A percentile compares a stretch with the other conserved stretches of the same genome.
Conservation (phyloP, 2,797 vertebrate genomes). For the Poecilia picta region DNA sequence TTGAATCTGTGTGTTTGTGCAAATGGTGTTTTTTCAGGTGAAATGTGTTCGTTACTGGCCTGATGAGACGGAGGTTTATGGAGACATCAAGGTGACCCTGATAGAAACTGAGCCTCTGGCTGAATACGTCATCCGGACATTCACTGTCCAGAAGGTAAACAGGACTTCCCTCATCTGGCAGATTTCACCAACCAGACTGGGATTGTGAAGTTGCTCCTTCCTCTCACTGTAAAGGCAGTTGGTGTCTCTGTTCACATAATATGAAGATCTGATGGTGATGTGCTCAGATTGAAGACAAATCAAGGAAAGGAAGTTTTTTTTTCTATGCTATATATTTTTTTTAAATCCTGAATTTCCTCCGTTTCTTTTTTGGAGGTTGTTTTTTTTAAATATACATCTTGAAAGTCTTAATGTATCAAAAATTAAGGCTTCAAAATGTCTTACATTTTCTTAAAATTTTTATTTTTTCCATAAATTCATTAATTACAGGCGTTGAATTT, state of each 20-base stretch:
- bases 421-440: too few relatives aligned
- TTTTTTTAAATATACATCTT: neutral
- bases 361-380: neutral
- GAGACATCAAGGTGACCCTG: conserved; percentile 96
- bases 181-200: neutral
- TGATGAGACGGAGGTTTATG: conserved; percentile 94
- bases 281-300: neutral
- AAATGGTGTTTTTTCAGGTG: conserved; percentile 78
- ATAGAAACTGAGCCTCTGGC: conserved; percentile 96
- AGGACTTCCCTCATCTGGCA: neutral
- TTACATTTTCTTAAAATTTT: too few relatives aligned
- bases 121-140: conserved; percentile 95
- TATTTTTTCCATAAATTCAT: too few relatives aligned
- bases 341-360: neutral
- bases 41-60: conserved; percentile 98
- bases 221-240: neutral
- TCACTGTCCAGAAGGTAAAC: conserved; percentile 96
- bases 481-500: too few relatives aligned
- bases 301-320: neutral
- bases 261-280: neutral
- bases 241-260: neutral
- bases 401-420: too few relatives aligned
- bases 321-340: neutral
- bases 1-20: neutral
- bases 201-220: conserved; percentile 1